Evolutionary conservation across 64 coral and sea anemone species (phyloP).

Genomic region (Porites lutea): DNA sequence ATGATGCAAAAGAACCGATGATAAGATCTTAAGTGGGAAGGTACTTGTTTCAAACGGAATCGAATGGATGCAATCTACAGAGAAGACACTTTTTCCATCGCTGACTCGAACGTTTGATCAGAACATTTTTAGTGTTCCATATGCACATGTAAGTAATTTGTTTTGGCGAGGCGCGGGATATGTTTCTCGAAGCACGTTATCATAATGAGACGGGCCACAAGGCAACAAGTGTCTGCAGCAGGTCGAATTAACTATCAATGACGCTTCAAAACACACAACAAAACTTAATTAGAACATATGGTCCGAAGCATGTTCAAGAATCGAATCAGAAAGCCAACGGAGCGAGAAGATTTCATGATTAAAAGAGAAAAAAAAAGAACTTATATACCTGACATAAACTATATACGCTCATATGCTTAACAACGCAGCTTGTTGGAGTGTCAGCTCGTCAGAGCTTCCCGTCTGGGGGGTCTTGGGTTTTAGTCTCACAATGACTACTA

Average conservation of each 20-base stretch:
- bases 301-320: no score
- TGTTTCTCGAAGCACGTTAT: constrained; percentile 30
- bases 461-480: no score
- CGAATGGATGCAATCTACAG: background rate
- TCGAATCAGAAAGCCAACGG: background rate
- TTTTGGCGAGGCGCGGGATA: background rate
- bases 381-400: no score
- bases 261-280: no score
- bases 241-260: background rate
- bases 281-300: no score
- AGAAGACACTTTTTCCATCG: background rate
- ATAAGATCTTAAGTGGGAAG: constrained; percentile 18
- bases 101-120: constrained; percentile 4
- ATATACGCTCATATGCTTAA: no score
- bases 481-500: no score
- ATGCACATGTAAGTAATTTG: background rate
- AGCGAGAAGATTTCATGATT: background rate
- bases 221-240: background rate
- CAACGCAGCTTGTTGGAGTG: no score
- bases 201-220: background rate
- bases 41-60: background rate
- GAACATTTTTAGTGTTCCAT: background rate
- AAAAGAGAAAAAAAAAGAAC: no score
- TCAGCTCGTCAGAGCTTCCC: no score
- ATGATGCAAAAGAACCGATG: background rate